Evolutionary conservation across 2,888 invertebrate species (phyloP), one percentile per base, ranked within the genome.

Genomic region (Euclidia mi): DNA sequence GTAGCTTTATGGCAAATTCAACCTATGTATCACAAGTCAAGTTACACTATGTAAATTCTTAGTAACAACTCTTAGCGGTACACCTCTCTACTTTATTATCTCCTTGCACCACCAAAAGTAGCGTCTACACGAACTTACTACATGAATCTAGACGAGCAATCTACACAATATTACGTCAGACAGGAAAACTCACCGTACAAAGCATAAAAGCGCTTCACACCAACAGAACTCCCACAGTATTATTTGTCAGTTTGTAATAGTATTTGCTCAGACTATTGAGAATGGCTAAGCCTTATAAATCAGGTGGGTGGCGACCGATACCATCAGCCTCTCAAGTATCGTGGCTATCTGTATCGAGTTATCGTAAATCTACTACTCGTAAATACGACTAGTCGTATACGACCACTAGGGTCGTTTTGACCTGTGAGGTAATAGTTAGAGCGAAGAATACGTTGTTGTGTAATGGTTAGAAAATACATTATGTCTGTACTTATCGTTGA

Each of bases 331-430:
- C 17, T 35, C 28, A 14, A 53, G 56, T 62, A 72, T 53, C 57
- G 61, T 49, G 42, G 47, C 58, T 68, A 68, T 71, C 70, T 71
- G 72, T 68, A 71, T 68, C 72, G 59, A 50, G 46, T 65, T 15
- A 35, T 42, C 41, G 41, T 42, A 42, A 42, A 42, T 42, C 31
- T 37, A 35, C 17, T 32, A 10, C 45, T 45, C 45, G 45, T 45
- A 44, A 38, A 44, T 52, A 45, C 15, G 14, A n/a, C 31, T 50
- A n/a, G 56, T 62, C 68, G 70, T 68, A 59, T 55, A 58, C 53
- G 53, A 56, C 48, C 53, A n/a, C n/a, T n/a, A n/a, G n/a, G 62
- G 56, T 20, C 31, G 44, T 15, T 15, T 31, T n/a, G 55, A 53
- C 51, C 52, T 49, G 55, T 50, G 48, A 50, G 44, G 51, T 61